Conservation (phyloP, 2,113 vertebrate species). For the Cnemophilus loriae region DNA sequence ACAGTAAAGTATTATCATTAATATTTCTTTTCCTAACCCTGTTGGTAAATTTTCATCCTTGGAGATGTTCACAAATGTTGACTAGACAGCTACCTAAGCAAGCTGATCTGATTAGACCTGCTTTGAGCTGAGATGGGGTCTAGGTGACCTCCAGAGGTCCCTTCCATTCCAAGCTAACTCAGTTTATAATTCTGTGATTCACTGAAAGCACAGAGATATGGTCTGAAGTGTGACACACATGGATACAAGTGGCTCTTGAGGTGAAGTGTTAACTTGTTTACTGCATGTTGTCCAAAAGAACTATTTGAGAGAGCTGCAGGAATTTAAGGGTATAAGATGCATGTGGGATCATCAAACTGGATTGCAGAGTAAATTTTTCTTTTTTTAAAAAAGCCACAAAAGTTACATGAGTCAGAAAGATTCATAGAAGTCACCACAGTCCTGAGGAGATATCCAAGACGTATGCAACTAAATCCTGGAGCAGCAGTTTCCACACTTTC, state of each 20-base stretch:
- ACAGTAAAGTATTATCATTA: background rate
- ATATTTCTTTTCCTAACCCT: background rate
- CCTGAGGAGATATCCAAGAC: background rate
- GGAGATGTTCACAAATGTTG: background rate
- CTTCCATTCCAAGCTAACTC: background rate
- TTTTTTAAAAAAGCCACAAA: background rate
- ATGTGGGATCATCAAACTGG: background rate
- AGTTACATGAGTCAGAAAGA: background rate
- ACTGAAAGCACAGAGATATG: background rate
- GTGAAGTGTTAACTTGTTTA: background rate
- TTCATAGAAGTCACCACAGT: background rate
- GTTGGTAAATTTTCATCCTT: background rate
- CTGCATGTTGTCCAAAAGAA: background rate
- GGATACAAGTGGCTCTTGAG: background rate
- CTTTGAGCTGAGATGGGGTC: background rate
- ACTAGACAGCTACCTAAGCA: background rate
- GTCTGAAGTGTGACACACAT: background rate
- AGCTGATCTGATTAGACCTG: background rate
- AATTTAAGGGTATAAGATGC: background rate
- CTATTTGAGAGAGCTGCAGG: background rate
- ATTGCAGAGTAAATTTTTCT: background rate
- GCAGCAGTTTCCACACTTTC: background rate
- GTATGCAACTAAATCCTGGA: background rate
- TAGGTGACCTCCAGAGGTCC: background rate
- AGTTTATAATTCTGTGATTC: background rate